A percentile compares a stretch with the other conserved stretches of the same genome.
These are phyloP conservation scores for Trachymyrmex septentrionalis DNA, from an alignment of 1,140 invertebrate genomes.

Conservation along the genomic window DNA sequence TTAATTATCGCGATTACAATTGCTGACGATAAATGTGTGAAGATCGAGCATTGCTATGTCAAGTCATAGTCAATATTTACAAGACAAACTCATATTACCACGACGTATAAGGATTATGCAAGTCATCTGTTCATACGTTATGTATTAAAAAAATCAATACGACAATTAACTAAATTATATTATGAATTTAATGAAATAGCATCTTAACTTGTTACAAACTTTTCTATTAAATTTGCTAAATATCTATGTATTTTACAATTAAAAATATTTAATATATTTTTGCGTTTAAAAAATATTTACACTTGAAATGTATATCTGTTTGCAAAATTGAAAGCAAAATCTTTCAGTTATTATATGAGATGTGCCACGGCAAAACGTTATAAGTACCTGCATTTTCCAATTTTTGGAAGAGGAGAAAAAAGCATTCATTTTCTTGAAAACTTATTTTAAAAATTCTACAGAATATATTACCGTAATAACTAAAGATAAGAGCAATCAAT, in stretches of 20 bases:
- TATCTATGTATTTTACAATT: neutral
- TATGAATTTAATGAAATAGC: neutral
- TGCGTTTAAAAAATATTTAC: neutral
- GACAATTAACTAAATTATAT: neutral
- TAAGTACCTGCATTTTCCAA: too few species aligned
- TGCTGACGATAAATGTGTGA: conserved; percentile 8
- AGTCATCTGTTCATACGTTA: neutral
- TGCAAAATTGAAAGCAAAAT: neutral
- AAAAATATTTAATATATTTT: conserved; percentile 6
- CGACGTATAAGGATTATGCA: neutral
- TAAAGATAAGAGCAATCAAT: too few species aligned
- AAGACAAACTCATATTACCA: neutral
- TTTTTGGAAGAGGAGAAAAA: too few species aligned
- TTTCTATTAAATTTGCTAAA: neutral
- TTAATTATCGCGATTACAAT: conserved; percentile 43
- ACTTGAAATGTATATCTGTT: neutral
- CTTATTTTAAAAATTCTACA: too few species aligned
- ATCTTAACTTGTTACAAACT: neutral
- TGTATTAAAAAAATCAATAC: neutral
- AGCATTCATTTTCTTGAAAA: too few species aligned
- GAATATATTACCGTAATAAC: too few species aligned
- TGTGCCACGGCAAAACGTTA: too few species aligned
- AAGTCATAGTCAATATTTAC: conserved; percentile 25
- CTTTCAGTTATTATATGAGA: neutral
- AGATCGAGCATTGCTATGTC: neutral